A percentile compares a stretch with the other conserved stretches of the same genome.
Evolutionary conservation across 1,140 invertebrate genomes (phyloP).

Genomic region (Ylistrum balloti): DNA sequence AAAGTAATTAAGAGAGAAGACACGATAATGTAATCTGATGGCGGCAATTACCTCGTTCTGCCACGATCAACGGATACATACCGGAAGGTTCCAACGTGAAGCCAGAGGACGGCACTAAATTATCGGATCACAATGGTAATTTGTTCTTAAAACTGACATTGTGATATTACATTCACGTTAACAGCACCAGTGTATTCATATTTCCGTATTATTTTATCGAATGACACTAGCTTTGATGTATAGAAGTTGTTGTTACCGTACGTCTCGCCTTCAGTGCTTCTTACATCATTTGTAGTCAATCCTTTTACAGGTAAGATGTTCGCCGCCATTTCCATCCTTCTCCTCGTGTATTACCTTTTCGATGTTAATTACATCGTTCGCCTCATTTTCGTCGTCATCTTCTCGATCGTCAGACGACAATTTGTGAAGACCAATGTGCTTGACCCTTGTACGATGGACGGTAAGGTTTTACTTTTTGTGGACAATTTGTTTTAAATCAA

Average conservation of each 20-base stretch:
- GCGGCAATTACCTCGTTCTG: background rate
- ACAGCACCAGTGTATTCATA: too few species aligned
- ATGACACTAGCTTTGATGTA: background rate
- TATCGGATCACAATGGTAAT: too few species aligned
- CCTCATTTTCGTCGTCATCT: constrained; percentile 10
- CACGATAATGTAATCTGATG: background rate
- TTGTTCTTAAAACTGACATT: too few species aligned
- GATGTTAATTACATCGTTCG: background rate
- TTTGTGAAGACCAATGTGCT: background rate
- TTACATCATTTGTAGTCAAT: background rate
- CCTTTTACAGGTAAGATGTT: background rate
- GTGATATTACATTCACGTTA: too few species aligned
- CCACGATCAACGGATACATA: background rate
- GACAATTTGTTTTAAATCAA: too few species aligned
- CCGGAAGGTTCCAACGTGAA: too few species aligned
- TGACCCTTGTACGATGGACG: background rate
- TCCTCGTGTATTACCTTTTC: background rate
- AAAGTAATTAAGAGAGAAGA: background rate
- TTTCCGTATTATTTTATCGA: too few species aligned
- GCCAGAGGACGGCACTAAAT: too few species aligned
- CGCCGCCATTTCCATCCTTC: background rate
- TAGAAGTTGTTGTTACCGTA: background rate
- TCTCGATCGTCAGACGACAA: background rate
- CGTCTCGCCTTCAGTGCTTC: background rate
- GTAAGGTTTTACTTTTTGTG: background rate